A percentile compares a stretch with the other conserved stretches of the same genome.
These are phyloP conservation scores for Noctua comes DNA, from an alignment of 2,888 invertebrate species.

Conservation along the genomic window DNA sequence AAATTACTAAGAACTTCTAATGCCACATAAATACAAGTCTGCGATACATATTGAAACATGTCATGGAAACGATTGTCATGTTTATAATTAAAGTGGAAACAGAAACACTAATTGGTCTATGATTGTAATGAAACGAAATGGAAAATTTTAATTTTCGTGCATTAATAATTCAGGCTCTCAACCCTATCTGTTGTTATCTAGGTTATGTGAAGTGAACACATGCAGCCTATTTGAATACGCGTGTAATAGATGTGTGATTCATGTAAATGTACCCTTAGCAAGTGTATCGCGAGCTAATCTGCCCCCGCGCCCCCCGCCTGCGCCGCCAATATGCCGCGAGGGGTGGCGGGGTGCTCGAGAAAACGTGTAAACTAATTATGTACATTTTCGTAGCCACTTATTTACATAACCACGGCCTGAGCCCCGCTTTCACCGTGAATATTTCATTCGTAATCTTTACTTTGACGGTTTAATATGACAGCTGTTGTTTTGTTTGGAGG, in stretches of 20 bases:
- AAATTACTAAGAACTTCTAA: slow-evolving; percentile 52
- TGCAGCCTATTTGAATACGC: slow-evolving; percentile 83
- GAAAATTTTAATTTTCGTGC: slow-evolving; percentile 60
- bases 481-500: slow-evolving; percentile 89
- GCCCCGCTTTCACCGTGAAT: slow-evolving; percentile 90
- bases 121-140: slow-evolving; percentile 56
- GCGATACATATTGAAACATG: slow-evolving; percentile 42
- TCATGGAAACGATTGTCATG: slow-evolving; percentile 41
- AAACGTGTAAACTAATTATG: slow-evolving; percentile 91
- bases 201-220: slow-evolving; percentile 87
- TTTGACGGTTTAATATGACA: slow-evolving; percentile 90
- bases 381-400: slow-evolving; percentile 90
- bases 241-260: slow-evolving; percentile 88
- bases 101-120: slow-evolving; percentile 44
- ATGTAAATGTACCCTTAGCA: slow-evolving; percentile 89
- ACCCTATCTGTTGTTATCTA: slow-evolving; percentile 83
- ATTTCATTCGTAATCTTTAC: slow-evolving; percentile 90
- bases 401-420: slow-evolving; percentile 90
- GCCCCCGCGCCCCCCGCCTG: slow-evolving; percentile 71
- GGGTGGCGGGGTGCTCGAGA: slow-evolving; percentile 82
- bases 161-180: slow-evolving; percentile 79
- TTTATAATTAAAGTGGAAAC: slow-evolving; percentile 61
- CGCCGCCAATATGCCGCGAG: slow-evolving; percentile 82
- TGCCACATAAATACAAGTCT: slow-evolving; percentile 35
- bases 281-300: slow-evolving; percentile 87